These are phyloP conservation scores for Scaptodrosophila latifasciaeformis DNA, from an alignment of 2,888 invertebrate genomes.

Conservation along the genomic window DNA sequence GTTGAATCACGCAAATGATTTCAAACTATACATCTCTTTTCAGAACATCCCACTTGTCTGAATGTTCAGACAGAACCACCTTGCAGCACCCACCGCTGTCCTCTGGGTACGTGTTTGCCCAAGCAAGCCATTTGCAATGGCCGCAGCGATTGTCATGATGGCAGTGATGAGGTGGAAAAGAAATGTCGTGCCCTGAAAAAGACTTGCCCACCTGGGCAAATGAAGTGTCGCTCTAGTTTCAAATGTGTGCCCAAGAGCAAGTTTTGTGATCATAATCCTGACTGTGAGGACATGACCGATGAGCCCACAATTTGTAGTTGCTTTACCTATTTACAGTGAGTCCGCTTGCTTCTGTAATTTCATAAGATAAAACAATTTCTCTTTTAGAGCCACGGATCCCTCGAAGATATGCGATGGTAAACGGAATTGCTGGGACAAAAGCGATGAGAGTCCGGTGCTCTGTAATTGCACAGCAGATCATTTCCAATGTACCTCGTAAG, in stretches of 20 bases:
- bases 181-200: constrained; percentile 59
- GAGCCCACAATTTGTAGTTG: constrained; percentile 82
- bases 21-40: neutral
- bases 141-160: constrained; percentile 81
- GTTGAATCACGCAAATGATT: neutral
- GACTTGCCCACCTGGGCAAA: constrained; percentile 78
- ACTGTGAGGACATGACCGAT: constrained; percentile 85
- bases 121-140: constrained; percentile 81
- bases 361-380: neutral
- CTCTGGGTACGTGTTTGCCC: constrained; percentile 81
- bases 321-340: constrained; percentile 79
- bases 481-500: constrained; percentile 77
- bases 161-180: constrained; percentile 79
- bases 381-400: constrained; percentile 78
- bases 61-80: constrained; percentile 39
- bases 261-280: constrained; percentile 81
- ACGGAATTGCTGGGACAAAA: constrained; percentile 85
- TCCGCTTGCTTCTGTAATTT: neutral
- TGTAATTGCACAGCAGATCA: constrained; percentile 79
- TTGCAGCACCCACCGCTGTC: constrained; percentile 81
- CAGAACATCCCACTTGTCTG: constrained; percentile 67
- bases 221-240: constrained; percentile 80
- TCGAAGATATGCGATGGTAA: constrained; percentile 85
- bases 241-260: constrained; percentile 81
- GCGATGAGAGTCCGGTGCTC: constrained; percentile 82